Evolutionary conservation across 2,113 vertebrate species (phyloP).

Genomic region (Lonchura striata): DNA sequence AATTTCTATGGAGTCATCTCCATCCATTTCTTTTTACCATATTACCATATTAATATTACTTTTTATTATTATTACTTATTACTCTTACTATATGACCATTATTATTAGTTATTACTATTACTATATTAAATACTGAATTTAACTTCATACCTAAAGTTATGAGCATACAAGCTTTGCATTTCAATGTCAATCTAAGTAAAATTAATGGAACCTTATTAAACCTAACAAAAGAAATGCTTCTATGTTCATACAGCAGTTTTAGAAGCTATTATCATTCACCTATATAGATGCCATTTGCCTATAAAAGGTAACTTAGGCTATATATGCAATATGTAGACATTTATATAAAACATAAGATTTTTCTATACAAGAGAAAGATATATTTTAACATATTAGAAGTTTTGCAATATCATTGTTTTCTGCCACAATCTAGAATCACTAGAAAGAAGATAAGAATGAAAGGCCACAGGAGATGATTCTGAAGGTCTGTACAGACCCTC

Average conservation of each 20-base stretch:
- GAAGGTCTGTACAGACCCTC: background rate
- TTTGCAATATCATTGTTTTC: background rate
- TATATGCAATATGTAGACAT: background rate
- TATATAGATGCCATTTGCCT: background rate
- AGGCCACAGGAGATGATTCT: background rate
- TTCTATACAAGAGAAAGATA: background rate
- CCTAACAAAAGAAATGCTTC: background rate
- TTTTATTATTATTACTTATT: background rate
- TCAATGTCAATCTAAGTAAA: background rate
- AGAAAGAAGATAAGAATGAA: background rate
- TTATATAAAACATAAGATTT: background rate
- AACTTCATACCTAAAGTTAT: background rate
- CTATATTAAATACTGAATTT: background rate
- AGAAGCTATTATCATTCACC: background rate
- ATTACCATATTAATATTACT: background rate
- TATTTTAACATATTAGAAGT: background rate
- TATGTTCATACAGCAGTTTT: background rate
- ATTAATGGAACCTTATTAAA: background rate
- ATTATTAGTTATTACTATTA: background rate
- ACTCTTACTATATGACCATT: too few species aligned
- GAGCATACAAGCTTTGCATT: background rate
- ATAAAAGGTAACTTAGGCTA: background rate
- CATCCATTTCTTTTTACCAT: background rate
- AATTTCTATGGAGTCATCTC: background rate
- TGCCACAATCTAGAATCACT: background rate